Evolutionary conservation across 2,888 invertebrate genomes (phyloP).

Genomic region (Tridacna crocea): DNA sequence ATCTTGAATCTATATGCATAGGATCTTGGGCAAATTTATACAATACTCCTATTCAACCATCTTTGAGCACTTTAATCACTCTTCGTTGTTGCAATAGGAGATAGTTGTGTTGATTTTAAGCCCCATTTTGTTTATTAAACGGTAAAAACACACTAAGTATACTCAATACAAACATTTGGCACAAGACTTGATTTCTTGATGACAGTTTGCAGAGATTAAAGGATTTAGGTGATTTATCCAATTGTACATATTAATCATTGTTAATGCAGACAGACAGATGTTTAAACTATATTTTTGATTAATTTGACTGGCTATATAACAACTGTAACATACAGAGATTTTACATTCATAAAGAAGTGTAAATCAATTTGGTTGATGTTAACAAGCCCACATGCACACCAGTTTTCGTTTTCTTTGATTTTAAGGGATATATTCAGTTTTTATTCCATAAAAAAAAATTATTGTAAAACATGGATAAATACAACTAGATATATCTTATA

Average conservation of each 20-base stretch:
- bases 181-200: conserved; percentile 22
- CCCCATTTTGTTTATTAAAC: conserved; percentile 28
- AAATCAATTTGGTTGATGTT: no score
- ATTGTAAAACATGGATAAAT: no score
- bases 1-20: conserved; percentile 60
- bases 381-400: no score
- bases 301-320: no score
- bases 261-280: not conserved
- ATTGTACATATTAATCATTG: conserved; percentile 20
- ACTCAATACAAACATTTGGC: conserved; percentile 20
- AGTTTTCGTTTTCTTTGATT: no score
- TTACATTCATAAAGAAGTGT: no score
- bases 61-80: conserved; percentile 42
- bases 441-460: no score
- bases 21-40: conserved; percentile 65
- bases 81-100: conserved; percentile 47
- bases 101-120: conserved; percentile 42
- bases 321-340: no score
- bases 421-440: no score
- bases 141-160: conserved; percentile 28
- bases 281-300: no score
- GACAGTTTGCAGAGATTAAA: conserved; percentile 12
- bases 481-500: no score
- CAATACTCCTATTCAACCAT: conserved; percentile 53
- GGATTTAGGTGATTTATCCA: conserved; percentile 11